phyloP scores from a whole-genome alignment of 2,113 vertebrate genomes.

The Orthonyx spaldingii region DNA sequence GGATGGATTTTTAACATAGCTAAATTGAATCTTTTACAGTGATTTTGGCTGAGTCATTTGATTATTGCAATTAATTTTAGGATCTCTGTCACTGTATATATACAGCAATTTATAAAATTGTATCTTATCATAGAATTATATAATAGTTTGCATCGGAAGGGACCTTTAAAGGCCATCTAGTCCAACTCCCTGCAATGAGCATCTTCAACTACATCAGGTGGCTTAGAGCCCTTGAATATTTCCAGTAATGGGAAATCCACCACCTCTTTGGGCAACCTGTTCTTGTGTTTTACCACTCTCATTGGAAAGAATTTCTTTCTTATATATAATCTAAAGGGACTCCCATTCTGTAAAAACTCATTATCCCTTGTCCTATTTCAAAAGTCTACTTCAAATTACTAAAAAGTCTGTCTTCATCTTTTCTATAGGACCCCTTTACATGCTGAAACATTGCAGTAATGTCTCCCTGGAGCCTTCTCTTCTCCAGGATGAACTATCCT shows the following conservation, averaged over 20 bases:
- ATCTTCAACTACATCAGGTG: not conserved
- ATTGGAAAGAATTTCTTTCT: not conserved
- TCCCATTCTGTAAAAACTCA: not conserved
- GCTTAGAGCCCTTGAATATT: not conserved
- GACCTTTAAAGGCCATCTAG: not conserved
- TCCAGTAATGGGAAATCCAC: not conserved
- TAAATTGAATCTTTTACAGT: not conserved
- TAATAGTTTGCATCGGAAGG: not conserved
- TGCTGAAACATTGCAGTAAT: fast-evolving
- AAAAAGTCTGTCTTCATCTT: not conserved
- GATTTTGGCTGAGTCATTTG: not conserved
- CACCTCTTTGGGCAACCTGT: not conserved
- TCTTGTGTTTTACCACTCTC: not conserved
- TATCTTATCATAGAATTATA: not conserved
- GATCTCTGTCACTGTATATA: not conserved
- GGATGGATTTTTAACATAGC: not conserved
- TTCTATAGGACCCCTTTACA: not conserved
- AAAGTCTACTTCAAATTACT: not conserved
- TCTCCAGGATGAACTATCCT: not conserved
- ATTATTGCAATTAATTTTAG: not conserved
- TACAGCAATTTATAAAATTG: not conserved
- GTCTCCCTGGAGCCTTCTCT: not conserved
- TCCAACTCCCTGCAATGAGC: not conserved
- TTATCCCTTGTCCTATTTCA: not conserved
- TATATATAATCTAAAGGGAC: not conserved